Evolutionary conservation across 2,113 vertebrate species (phyloP), one percentile per base, ranked within the genome.

Genomic region (Paramisgurnus dabryanus): DNA sequence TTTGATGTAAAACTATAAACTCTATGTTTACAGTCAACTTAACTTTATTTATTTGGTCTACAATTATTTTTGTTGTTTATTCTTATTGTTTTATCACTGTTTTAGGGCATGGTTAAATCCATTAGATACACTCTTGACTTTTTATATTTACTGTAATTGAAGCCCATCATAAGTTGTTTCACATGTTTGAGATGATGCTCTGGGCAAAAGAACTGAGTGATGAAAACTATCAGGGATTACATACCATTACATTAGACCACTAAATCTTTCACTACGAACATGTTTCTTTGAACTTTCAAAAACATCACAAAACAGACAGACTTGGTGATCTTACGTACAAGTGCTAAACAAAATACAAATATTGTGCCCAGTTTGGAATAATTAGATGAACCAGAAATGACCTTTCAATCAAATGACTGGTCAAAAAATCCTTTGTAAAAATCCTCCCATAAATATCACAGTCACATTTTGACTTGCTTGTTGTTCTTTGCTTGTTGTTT

Each of bases 81-180:
- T 12, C 15, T 53, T 40, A 18, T 5, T 47, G 1, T 55, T 15
- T 43, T 45, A 67, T 12, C 3, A 18, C n/a, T 27, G 15, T 57
- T 60, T 18, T 43, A 67, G 7, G n/a, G 15, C 41, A 22, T 68
- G 53, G 27, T 43, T n/a, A 67, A 77, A 47, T 63, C 11, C 34
- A 79, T 75, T 69, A 55, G 47, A 45, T 80, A 43, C 55, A 53
- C 41, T 79, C 6, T 45, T 34, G 15, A 75, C 53, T 49, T 67
- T 74, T 74, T 49, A 50, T 70, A 15, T 80, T 71, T 40, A 4
- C 34, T 22, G n/a, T 27, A 11, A 60, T 70, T 71, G 34, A 49
- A 58, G 64, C 47, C n/a, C 49, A 60, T 76, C 68, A 79, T 69
- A 71, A 80, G 55, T 11, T 74, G 22, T 27, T 74, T 9, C 71